Conservation (phyloP, 2,797 vertebrate genomes). For the Xenops minutus region DNA sequence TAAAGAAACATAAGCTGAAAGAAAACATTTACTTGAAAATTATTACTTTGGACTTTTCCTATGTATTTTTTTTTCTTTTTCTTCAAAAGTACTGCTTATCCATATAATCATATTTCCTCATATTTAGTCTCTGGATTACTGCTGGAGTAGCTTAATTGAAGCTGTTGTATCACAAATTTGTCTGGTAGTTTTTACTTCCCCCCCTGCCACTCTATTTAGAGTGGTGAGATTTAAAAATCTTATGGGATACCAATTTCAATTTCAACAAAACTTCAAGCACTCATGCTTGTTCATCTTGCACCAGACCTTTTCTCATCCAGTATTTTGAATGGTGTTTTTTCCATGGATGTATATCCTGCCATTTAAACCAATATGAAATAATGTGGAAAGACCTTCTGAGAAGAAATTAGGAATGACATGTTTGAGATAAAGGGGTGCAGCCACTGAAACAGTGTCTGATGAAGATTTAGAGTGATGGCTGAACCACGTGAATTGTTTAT, state of each 20-base stretch:
- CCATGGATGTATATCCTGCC: neutral
- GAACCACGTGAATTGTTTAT: slow-evolving; percentile 57
- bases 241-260: neutral
- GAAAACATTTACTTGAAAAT: neutral
- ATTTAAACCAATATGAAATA: slow-evolving; percentile 56
- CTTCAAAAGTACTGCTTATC: neutral
- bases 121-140: neutral
- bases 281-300: neutral
- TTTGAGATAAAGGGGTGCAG: slow-evolving; percentile 64
- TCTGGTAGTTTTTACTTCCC: neutral
- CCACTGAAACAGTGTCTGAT: slow-evolving; percentile 40
- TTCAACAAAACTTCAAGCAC: neutral
- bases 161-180: neutral
- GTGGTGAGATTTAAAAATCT: neutral
- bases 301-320: neutral
- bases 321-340: neutral
- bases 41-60: neutral
- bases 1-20: neutral
- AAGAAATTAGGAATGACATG: slow-evolving; percentile 46
- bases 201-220: neutral
- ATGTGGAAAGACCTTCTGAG: slow-evolving; percentile 15
- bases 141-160: neutral
- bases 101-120: neutral
- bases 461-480: slow-evolving; percentile 67
- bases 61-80: neutral